These are phyloP conservation scores for Caranx ignobilis DNA, from an alignment of 2,113 vertebrate species.

Conservation along the genomic window DNA sequence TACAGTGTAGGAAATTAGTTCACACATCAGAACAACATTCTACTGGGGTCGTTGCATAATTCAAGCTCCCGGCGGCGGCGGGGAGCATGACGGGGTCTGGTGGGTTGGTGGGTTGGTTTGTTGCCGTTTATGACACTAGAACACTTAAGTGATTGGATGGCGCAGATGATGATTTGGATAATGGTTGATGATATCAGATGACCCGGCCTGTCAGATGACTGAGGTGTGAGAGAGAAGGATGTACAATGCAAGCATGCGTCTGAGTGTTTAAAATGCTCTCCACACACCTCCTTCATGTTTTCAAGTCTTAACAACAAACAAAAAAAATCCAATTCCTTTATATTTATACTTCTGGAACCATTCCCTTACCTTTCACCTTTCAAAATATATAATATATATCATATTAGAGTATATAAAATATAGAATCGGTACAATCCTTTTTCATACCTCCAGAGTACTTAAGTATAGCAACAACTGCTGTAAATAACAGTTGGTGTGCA, in stretches of 20 bases:
- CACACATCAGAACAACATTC: conserved; percentile 86
- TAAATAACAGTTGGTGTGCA: conserved; percentile 83
- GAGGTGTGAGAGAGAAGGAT: conserved; percentile 79
- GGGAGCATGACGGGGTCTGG: conserved; percentile 84
- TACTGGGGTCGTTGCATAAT: conserved; percentile 87
- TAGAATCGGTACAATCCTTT: conserved; percentile 86
- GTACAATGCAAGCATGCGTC: conserved; percentile 74
- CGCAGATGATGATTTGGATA: conserved; percentile 64
- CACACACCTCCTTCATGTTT: conserved; percentile 84
- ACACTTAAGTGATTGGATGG: conserved; percentile 70
- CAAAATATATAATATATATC: conserved; percentile 88
- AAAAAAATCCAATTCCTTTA: conserved; percentile 80
- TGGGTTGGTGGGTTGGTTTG: conserved; percentile 64
- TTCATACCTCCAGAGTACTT: conserved; percentile 84
- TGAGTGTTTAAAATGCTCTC: conserved; percentile 79
- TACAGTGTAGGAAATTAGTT: conserved; percentile 82
- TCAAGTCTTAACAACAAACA: conserved; percentile 81
- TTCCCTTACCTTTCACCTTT: conserved; percentile 85
- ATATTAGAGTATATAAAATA: conserved; percentile 87
- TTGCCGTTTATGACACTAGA: conserved; percentile 65
- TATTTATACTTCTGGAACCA: conserved; percentile 82
- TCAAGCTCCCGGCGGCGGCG: conserved; percentile 79
- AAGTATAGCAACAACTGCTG: conserved; percentile 82
- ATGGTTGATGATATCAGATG: conserved; percentile 66
- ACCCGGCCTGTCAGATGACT: conserved; percentile 69